These are phyloP conservation scores for Leucosticte australis DNA, from an alignment of 2,113 vertebrate species.

Conservation along the genomic window DNA sequence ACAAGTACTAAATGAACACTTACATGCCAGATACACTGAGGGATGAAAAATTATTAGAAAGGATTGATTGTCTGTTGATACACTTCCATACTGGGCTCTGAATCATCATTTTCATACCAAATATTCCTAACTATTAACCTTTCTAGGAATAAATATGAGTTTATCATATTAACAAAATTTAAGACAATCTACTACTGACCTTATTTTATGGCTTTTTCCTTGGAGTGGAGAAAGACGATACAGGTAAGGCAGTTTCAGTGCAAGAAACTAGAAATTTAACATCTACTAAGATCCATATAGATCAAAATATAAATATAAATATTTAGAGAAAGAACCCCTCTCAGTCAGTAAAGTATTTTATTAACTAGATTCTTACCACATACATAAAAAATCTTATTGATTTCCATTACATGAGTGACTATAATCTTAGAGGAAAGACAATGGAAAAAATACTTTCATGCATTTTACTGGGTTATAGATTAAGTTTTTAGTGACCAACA, in stretches of 20 bases:
- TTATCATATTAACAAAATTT: not conserved
- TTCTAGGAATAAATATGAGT: not conserved
- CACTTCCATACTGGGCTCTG: not conserved
- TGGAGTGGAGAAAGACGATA: not conserved
- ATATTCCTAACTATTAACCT: not conserved
- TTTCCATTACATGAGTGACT: not conserved
- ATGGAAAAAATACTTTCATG: not conserved
- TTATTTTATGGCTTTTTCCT: not conserved
- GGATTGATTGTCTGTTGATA: not conserved
- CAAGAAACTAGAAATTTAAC: not conserved
- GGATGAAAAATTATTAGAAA: not conserved
- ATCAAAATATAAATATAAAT: not conserved
- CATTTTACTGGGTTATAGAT: not conserved
- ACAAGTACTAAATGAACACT: not conserved
- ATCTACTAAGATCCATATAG: not conserved
- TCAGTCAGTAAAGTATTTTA: not conserved
- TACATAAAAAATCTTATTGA: not conserved
- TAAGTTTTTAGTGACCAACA: not conserved
- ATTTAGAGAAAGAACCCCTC: not conserved
- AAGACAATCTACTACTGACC: not conserved
- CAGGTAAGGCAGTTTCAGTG: not conserved
- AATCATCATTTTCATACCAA: not conserved
- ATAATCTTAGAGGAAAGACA: not conserved
- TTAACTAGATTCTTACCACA: not conserved
- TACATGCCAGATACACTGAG: rapidly evolving